phyloP scores from a whole-genome alignment of 2,888 invertebrate species.

The Auanema freiburgensis region DNA sequence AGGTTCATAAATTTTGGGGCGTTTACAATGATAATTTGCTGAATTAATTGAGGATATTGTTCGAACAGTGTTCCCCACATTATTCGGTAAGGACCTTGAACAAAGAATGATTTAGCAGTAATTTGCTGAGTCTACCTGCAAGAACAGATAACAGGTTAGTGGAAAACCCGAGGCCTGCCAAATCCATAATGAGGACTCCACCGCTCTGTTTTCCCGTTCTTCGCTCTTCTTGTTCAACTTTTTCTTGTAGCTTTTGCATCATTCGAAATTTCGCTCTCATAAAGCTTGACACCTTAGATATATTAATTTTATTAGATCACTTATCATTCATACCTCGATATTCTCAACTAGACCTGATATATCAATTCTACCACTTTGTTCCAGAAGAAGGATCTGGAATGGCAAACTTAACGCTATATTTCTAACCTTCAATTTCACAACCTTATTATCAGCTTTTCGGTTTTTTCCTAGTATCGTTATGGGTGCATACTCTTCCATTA shows the following conservation, averaged over 20 bases:
- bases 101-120: background rate
- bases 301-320: too few relatives aligned
- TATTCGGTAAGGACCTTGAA: constrained; percentile 58
- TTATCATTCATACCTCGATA: constrained; percentile 19
- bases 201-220: constrained; percentile 45
- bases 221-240: constrained; percentile 42
- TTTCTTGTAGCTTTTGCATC: constrained; percentile 54
- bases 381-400: constrained; percentile 39
- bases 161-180: constrained; percentile 53
- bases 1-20: constrained; percentile 60
- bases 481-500: constrained; percentile 45
- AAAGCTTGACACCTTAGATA: constrained; percentile 49
- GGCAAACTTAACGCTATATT: background rate
- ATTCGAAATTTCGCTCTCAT: constrained; percentile 59
- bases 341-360: constrained; percentile 49
- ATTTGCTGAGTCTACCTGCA: constrained; percentile 38
- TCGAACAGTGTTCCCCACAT: constrained; percentile 63
- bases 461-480: constrained; percentile 52
- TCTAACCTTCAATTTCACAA: constrained; percentile 1
- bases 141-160: constrained; percentile 55
- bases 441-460: constrained; percentile 39
- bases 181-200: constrained; percentile 55
- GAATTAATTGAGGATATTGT: constrained; percentile 59
- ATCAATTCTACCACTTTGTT: constrained; percentile 55
- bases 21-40: constrained; percentile 57